Percentiles rank a stretch among this genome's conserved stretches.
These are phyloP conservation scores for Scopus umbretta DNA, from an alignment of 2,113 vertebrate species.

Conservation along the genomic window DNA sequence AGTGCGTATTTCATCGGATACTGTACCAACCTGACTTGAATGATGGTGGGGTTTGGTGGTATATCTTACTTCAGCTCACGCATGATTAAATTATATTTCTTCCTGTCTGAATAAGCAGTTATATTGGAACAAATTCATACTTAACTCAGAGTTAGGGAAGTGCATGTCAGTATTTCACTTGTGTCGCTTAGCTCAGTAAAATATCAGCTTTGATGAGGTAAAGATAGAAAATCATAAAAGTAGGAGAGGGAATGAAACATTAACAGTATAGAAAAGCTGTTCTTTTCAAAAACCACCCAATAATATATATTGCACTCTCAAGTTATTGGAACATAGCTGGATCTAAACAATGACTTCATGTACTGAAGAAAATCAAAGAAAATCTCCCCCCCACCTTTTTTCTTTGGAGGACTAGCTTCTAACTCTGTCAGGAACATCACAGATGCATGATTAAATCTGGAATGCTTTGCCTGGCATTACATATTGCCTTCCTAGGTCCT, in stretches of 20 bases:
- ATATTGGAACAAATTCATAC: constrained; percentile 31
- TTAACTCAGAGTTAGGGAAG: constrained; percentile 3
- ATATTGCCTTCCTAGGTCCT: background rate
- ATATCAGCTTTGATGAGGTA: constrained; percentile 12
- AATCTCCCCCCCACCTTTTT: accelerated
- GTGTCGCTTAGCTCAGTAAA: background rate
- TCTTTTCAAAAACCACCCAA: background rate
- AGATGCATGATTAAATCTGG: background rate
- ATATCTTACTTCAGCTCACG: constrained; percentile 46
- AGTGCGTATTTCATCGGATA: constrained; percentile 32
- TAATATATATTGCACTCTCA: background rate
- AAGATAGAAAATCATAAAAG: background rate
- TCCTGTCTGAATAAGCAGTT: constrained; percentile 59
- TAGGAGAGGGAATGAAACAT: background rate
- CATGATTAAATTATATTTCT: constrained; percentile 68
- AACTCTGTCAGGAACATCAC: background rate
- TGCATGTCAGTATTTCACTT: background rate
- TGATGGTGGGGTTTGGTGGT: constrained; percentile 18
- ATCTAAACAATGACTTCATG: background rate
- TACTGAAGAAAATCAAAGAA: background rate
- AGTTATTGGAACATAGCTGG: background rate
- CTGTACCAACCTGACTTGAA: constrained; percentile 25
- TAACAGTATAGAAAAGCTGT: background rate
- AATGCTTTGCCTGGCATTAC: background rate
- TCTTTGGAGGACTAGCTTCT: background rate